These are phyloP conservation scores for Rhinogobius similis DNA, from an alignment of 2,113 vertebrate species.

Conservation along the genomic window DNA sequence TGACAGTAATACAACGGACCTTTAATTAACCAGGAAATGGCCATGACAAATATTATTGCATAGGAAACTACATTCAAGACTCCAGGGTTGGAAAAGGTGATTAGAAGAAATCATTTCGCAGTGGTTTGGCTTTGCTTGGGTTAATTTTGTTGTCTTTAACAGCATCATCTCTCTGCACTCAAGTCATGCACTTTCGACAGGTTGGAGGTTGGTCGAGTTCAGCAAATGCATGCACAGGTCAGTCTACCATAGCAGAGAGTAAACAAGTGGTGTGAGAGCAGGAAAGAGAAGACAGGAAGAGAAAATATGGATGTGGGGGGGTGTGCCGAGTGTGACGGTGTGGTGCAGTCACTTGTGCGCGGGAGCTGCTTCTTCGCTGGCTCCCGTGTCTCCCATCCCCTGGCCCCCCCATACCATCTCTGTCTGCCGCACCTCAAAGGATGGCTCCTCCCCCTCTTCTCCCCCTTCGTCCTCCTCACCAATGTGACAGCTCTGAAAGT, in stretches of 20 bases:
- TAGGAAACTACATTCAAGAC: not conserved
- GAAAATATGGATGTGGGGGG: constrained; percentile 38
- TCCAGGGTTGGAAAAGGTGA: constrained; percentile 41
- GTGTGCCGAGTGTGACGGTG: constrained; percentile 67
- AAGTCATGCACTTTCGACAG: constrained; percentile 61
- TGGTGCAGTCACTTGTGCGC: constrained; percentile 66
- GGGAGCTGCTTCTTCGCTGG: constrained; percentile 69
- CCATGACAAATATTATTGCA: not conserved
- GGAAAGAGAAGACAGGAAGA: constrained; percentile 38
- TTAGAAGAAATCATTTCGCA: constrained; percentile 19
- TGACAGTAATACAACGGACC: too few relatives aligned
- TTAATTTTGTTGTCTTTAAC: constrained; percentile 61
- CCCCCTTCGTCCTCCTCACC: constrained; percentile 84
- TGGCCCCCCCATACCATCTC: constrained; percentile 82
- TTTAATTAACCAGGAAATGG: too few relatives aligned
- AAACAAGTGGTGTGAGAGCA: constrained; percentile 56
- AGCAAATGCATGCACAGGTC: constrained; percentile 79
- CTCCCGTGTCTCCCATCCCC: constrained; percentile 75
- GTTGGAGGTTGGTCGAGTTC: constrained; percentile 46
- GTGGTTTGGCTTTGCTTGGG: constrained; percentile 25
- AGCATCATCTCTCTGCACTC: constrained; percentile 73
- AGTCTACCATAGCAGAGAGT: constrained; percentile 63
- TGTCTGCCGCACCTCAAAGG: constrained; percentile 88
- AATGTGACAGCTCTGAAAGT: constrained; percentile 88
- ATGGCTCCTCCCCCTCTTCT: constrained; percentile 80